A percentile compares a stretch with the other conserved stretches of the same genome.
These are phyloP conservation scores for Mellivora capensis DNA, from an alignment of 2,113 vertebrate genomes.

Conservation along the genomic window DNA sequence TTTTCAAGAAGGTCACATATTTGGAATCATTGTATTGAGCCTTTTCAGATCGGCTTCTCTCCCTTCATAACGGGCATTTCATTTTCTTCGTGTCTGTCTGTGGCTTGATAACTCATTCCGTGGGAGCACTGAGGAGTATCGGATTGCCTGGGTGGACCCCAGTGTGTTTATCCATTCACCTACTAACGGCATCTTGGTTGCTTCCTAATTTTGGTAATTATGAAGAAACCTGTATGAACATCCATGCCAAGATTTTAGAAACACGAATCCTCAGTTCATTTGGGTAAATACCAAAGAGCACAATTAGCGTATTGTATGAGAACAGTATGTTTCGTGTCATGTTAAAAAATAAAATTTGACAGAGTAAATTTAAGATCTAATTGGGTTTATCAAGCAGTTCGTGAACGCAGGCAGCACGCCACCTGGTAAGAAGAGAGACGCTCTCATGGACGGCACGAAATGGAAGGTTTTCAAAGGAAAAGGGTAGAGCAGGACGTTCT, in stretches of 20 bases:
- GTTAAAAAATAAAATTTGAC: neutral
- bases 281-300: neutral
- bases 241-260: neutral
- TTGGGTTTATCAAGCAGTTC: neutral
- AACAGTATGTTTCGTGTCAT: neutral
- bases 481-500: neutral
- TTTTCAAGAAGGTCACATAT: neutral
- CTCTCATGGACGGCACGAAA: neutral
- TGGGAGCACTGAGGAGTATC: neutral
- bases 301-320: too few species aligned
- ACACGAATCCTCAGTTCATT: neutral
- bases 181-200: too few species aligned
- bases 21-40: too few species aligned
- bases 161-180: neutral
- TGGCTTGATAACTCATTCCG: neutral
- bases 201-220: neutral
- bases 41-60: neutral
- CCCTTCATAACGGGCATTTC: rapidly evolving
- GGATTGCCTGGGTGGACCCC: neutral
- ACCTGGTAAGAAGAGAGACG: neutral
- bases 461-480: neutral
- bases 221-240: neutral
- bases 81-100: neutral
- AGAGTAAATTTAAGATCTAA: neutral
- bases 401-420: neutral